These are phyloP conservation scores for Scrobipalpa atriplicella DNA, from an alignment of 2,888 invertebrate genomes.

Conservation along the genomic window DNA sequence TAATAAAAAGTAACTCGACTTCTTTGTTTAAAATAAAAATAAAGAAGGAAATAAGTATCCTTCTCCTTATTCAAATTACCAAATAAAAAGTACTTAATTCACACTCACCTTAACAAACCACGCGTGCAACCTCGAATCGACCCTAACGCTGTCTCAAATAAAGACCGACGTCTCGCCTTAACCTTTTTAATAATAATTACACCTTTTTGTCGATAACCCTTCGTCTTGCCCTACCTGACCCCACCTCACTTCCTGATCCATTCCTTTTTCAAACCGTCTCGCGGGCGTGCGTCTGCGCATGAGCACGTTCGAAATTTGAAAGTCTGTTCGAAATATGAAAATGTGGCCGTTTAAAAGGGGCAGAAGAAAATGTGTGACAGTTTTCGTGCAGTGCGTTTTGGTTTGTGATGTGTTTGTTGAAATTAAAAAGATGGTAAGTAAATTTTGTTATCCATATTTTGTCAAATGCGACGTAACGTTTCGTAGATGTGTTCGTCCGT, in stretches of 20 bases:
- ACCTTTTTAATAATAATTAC: constrained; percentile 67
- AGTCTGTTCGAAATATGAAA: constrained; percentile 22
- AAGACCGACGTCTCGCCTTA: constrained; percentile 47
- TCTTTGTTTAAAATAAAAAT: background rate
- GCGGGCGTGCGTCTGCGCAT: constrained; percentile 77
- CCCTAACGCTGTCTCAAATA: constrained; percentile 59
- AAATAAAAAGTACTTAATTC: constrained; percentile 12
- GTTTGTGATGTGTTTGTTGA: constrained; percentile 34
- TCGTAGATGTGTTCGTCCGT: too few species aligned
- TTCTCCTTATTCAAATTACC: constrained; percentile 12
- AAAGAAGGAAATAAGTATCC: background rate
- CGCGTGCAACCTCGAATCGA: constrained; percentile 68
- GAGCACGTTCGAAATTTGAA: constrained; percentile 47
- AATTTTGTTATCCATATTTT: too few species aligned
- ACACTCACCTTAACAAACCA: constrained; percentile 44
- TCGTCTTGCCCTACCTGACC: constrained; percentile 80
- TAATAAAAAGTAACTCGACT: background rate
- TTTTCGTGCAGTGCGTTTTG: constrained; percentile 32
- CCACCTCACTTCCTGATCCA: constrained; percentile 77
- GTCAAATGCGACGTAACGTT: too few species aligned
- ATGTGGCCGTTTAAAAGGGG: constrained; percentile 9
- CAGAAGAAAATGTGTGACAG: background rate
- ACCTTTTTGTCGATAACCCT: constrained; percentile 78
- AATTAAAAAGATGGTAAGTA: constrained; percentile 19
- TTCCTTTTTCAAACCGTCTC: constrained; percentile 70